Percentiles rank a stretch among this genome's conserved stretches.
These are phyloP conservation scores for Bujurquina vittata DNA, from an alignment of 2,113 vertebrate genomes.

Conservation along the genomic window DNA sequence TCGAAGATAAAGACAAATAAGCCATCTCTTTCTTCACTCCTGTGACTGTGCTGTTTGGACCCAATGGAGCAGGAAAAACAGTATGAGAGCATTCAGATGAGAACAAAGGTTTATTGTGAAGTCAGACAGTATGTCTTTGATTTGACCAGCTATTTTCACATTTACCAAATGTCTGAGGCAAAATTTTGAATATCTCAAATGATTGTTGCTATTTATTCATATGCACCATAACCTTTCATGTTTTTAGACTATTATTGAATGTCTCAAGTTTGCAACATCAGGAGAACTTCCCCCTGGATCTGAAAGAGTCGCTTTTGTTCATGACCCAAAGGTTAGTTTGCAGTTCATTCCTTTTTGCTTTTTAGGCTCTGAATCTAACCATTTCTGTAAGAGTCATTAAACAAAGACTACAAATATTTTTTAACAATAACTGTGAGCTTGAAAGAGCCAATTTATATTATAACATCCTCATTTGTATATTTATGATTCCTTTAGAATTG, in stretches of 20 bases:
- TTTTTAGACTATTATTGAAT: conserved; percentile 95
- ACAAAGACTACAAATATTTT: background rate
- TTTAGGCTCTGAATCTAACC: background rate
- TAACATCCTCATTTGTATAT: background rate
- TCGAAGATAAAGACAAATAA: conserved; percentile 97
- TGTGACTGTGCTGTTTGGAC: conserved; percentile 94
- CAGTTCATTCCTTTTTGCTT: background rate
- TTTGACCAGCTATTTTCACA: background rate
- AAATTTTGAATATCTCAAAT: background rate
- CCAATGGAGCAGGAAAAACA: conserved; percentile 99
- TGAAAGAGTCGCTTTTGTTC: conserved; percentile 95
- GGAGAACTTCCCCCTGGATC: conserved; percentile 97
- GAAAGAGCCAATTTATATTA: background rate
- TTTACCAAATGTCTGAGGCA: background rate
- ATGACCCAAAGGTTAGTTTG: conserved; percentile 88
- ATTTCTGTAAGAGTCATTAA: background rate
- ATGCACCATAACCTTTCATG: conserved; percentile 74
- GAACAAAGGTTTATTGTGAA: background rate
- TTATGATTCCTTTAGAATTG: background rate
- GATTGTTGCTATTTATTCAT: background rate
- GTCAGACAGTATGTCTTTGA: background rate
- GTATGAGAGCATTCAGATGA: conserved; percentile 74
- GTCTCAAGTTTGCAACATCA: conserved; percentile 92
- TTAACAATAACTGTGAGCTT: background rate
- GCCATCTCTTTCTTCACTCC: conserved; percentile 91